These are phyloP conservation scores for Rhodeus uyekii DNA, from an alignment of 2,797 vertebrate genomes.

Conservation along the genomic window DNA sequence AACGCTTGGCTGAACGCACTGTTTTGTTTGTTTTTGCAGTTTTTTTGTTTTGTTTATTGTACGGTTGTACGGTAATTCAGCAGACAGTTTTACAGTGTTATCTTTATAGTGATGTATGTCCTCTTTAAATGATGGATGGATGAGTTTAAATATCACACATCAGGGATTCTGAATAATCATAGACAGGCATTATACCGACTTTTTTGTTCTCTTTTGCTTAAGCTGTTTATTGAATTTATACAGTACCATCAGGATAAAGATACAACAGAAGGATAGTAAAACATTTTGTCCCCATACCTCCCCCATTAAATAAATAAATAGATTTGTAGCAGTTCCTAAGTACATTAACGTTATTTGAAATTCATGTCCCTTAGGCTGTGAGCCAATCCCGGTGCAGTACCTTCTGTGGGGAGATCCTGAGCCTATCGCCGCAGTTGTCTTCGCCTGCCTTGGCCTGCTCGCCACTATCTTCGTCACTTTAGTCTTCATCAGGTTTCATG, in stretches of 20 bases:
- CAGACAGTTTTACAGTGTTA: neutral
- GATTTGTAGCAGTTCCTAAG: too few relatives aligned
- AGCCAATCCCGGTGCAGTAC: slow-evolving; percentile 92
- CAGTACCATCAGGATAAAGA: neutral
- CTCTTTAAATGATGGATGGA: too few relatives aligned
- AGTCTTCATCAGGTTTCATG: slow-evolving; percentile 93
- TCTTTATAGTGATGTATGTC: slow-evolving; percentile 11
- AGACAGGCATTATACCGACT: neutral
- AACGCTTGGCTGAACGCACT: neutral
- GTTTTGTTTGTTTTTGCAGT: slow-evolving; percentile 26
- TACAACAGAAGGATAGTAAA: neutral
- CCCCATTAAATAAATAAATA: neutral
- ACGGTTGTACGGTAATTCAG: neutral
- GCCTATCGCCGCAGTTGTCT: slow-evolving; percentile 96
- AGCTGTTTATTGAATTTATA: neutral
- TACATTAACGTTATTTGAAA: neutral
- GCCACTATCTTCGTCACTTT: slow-evolving; percentile 94
- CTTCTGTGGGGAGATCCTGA: slow-evolving; percentile 97
- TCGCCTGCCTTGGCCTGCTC: slow-evolving; percentile 92
- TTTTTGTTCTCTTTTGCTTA: neutral
- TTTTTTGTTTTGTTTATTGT: neutral
- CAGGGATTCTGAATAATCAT: slow-evolving; percentile 4
- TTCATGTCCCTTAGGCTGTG: slow-evolving; percentile 80
- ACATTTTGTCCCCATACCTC: neutral
- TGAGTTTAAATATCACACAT: slow-evolving; percentile 7